These are phyloP conservation scores for Albula glossodonta DNA, from an alignment of 2,113 vertebrate genomes.

Conservation along the genomic window DNA sequence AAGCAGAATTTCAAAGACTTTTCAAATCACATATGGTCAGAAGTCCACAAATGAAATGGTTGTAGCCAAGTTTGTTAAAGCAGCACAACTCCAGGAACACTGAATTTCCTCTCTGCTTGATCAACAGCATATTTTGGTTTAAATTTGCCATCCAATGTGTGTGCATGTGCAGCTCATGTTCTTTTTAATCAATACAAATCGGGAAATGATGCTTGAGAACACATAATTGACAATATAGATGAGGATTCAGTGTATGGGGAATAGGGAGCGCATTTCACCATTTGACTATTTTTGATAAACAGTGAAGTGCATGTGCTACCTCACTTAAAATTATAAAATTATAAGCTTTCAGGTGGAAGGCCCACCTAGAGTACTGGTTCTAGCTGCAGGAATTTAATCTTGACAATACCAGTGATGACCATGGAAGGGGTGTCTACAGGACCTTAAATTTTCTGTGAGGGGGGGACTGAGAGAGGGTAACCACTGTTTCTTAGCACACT, in stretches of 20 bases:
- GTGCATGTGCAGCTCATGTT: not conserved
- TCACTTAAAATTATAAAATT: not conserved
- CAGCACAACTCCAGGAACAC: not conserved
- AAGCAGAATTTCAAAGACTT: not conserved
- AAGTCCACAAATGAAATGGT: not conserved
- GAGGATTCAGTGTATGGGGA: not conserved
- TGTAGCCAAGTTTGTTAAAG: not conserved
- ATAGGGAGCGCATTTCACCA: not conserved
- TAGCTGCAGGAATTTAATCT: not conserved
- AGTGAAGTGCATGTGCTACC: not conserved
- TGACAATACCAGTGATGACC: not conserved
- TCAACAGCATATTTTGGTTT: not conserved
- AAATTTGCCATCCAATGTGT: not conserved
- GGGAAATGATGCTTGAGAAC: not conserved
- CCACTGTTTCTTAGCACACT: no score
- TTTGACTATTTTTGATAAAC: not conserved
- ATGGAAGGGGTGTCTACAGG: not conserved
- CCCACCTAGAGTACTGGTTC: no score
- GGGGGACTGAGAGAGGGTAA: no score
- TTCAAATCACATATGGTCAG: not conserved
- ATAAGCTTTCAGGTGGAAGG: not conserved
- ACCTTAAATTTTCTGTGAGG: not conserved
- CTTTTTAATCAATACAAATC: not conserved
- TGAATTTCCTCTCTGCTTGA: not conserved
- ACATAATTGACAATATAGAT: not conserved